A percentile compares a stretch with the other conserved stretches of the same genome.
Conservation (phyloP, 2,797 vertebrate genomes). For the Gymnoscopelus microlampas region DNA sequence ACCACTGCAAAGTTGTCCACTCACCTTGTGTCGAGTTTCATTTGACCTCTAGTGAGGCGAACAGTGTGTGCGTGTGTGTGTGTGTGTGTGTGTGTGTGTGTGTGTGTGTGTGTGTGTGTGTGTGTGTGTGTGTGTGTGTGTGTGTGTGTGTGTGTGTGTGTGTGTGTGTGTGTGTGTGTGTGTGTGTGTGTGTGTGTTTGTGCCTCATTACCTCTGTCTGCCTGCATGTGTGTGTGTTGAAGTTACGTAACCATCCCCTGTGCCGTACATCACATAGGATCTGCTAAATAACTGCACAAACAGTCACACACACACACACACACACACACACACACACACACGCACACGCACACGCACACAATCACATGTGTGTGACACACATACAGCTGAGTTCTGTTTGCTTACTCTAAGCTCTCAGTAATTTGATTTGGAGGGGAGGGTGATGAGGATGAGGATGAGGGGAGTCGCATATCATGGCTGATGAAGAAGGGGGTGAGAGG, state of each 20-base stretch:
- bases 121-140: conserved; percentile 18
- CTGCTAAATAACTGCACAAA: too few relatives aligned
- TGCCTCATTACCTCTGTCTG: background rate
- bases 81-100: conserved; percentile 13
- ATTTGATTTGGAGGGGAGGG: conserved; percentile 53
- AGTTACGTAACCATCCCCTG: conserved; percentile 36
- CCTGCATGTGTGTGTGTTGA: conserved; percentile 12
- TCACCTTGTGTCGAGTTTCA: conserved; percentile 73
- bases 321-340: conserved; percentile 15
- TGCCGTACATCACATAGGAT: too few relatives aligned
- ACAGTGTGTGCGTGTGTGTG: conserved; percentile 27
- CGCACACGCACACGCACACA: conserved; percentile 10
- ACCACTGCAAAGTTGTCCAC: conserved; percentile 63
- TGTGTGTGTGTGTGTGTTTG: conserved; percentile 33
- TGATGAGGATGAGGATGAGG: conserved; percentile 53
- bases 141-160: conserved; percentile 35
- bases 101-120: conserved; percentile 18
- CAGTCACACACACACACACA: conserved; percentile 14
- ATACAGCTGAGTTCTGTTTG: conserved; percentile 32
- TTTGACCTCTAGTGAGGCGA: conserved; percentile 60
- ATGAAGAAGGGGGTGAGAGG: conserved; percentile 1
- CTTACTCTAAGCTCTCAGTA: conserved; percentile 42
- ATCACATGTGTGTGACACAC: conserved; percentile 30
- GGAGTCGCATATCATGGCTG: conserved; percentile 23
- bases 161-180: conserved; percentile 34